These are phyloP conservation scores for Microchrysa polita DNA, from an alignment of 2,888 invertebrate species.

Conservation along the genomic window DNA sequence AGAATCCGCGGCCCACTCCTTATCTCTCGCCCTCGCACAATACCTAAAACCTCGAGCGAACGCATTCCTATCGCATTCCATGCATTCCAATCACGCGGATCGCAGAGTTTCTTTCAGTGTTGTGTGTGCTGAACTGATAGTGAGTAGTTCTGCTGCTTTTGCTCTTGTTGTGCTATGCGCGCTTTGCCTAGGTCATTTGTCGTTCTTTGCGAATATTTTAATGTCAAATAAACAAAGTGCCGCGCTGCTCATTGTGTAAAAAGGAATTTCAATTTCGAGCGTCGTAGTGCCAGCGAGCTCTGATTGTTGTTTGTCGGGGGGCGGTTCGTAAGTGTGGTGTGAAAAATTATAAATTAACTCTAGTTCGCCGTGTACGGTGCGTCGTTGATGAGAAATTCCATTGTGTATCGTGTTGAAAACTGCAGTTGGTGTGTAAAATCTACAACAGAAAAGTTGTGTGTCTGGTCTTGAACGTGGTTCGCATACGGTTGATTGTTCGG, in stretches of 20 bases:
- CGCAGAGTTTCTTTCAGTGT: constrained; percentile 38
- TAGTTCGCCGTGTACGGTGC: too few relatives aligned
- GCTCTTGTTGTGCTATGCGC: not conserved
- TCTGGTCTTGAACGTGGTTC: too few relatives aligned
- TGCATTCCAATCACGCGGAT: constrained; percentile 42
- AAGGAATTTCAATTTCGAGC: constrained; percentile 25
- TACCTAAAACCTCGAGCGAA: not conserved
- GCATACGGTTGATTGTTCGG: too few relatives aligned
- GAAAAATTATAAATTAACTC: too few relatives aligned
- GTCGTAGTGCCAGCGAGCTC: constrained; percentile 1
- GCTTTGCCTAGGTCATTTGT: not conserved
- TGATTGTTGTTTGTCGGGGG: constrained; percentile 4
- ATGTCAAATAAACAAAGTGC: constrained; percentile 49
- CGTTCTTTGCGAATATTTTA: constrained; percentile 43
- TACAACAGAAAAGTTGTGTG: too few relatives aligned
- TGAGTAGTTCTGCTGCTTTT: too few relatives aligned
- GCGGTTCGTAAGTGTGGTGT: too few relatives aligned
- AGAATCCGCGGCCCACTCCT: not conserved
- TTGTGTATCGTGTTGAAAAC: too few relatives aligned
- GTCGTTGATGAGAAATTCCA: too few relatives aligned
- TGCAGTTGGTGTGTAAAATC: too few relatives aligned
- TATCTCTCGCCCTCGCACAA: not conserved
- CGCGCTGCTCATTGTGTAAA: constrained; percentile 34
- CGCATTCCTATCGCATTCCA: constrained; percentile 46
- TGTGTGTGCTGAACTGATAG: not conserved